These are phyloP conservation scores for Smittia aterrima DNA, from an alignment of 2,888 invertebrate species.

Conservation along the genomic window DNA sequence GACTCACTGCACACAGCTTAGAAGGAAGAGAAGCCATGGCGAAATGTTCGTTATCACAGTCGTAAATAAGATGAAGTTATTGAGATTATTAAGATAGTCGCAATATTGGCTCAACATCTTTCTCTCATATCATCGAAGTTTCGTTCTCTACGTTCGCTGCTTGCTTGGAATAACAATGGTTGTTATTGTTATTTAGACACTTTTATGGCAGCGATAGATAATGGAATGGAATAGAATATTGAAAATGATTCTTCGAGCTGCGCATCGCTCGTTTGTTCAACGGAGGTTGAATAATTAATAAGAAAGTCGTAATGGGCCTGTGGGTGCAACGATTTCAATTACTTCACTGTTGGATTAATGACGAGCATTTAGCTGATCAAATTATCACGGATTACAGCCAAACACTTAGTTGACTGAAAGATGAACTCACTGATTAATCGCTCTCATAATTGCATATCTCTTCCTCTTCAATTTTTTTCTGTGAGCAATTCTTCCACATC, in stretches of 20 bases:
- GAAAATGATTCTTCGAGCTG: not conserved
- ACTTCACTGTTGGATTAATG: no score
- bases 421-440: no score
- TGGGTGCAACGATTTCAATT: not conserved
- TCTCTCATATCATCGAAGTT: conserved; percentile 4
- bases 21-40: not conserved
- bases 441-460: no score
- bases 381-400: no score
- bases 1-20: not conserved
- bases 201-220: conserved; percentile 1
- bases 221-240: conserved; percentile 1
- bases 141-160: not conserved
- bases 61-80: conserved; percentile 29
- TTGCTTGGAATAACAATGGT: conserved; percentile 1
- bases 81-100: conserved; percentile 21
- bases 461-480: no score
- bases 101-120: not conserved
- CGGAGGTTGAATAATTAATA: not conserved
- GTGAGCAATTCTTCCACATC: not conserved
- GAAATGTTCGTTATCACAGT: not conserved
- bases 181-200: conserved; percentile 21
- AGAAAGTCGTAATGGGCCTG: not conserved
- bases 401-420: no score
- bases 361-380: no score
- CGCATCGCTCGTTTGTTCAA: not conserved